Percentiles rank a stretch among this genome's conserved stretches.
phyloP scores from a whole-genome alignment of 2,888 invertebrate species.

The Rhorus exstirpatorius region DNA sequence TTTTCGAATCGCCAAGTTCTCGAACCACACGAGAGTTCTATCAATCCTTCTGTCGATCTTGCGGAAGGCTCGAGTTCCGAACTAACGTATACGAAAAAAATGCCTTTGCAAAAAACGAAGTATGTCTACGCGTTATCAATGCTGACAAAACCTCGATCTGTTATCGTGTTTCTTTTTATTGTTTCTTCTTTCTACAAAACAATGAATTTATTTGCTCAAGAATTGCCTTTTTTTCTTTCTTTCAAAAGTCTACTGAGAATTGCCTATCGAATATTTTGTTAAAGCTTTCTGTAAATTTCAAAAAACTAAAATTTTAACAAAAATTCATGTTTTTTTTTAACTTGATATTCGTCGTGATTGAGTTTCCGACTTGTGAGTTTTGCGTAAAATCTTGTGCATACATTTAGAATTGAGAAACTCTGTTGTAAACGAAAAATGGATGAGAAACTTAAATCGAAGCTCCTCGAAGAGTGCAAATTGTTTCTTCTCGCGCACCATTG shows the following conservation, averaged over 20 bases:
- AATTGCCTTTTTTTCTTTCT: neutral
- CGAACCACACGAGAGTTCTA: too few relatives aligned
- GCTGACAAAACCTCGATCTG: too few relatives aligned
- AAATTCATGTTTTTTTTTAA: too few relatives aligned
- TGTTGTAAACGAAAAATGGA: neutral
- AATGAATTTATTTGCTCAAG: neutral
- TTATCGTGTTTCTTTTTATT: too few relatives aligned
- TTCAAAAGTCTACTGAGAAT: neutral
- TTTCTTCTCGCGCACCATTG: conserved; percentile 17
- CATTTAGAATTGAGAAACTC: neutral
- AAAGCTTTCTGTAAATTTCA: too few relatives aligned
- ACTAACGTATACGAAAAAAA: too few relatives aligned
- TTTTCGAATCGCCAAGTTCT: too few relatives aligned
- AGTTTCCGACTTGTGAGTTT: neutral
- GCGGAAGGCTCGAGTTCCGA: too few relatives aligned
- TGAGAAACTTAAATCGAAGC: conserved; percentile 6
- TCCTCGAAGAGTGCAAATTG: conserved; percentile 25
- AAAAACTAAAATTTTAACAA: neutral
- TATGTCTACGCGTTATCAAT: too few relatives aligned
- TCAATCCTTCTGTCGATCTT: too few relatives aligned
- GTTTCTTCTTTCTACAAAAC: neutral
- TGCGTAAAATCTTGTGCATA: neutral
- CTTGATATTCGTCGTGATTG: conserved; percentile 11
- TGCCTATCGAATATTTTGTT: too few relatives aligned
- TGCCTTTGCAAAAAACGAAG: too few relatives aligned